phyloP scores from a whole-genome alignment of 2,113 vertebrate species.

The Hipposideros armiger region DNA sequence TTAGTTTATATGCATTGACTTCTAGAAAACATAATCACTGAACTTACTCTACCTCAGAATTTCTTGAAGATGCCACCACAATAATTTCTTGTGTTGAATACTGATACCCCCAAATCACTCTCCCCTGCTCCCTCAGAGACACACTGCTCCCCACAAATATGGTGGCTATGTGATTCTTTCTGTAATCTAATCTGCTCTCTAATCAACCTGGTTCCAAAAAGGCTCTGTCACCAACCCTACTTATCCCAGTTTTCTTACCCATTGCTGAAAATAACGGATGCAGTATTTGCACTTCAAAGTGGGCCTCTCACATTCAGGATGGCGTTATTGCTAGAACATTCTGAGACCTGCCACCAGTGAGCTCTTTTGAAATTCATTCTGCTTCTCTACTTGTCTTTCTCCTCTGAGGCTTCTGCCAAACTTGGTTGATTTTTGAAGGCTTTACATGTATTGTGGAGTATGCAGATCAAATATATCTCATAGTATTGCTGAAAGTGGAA shows the following conservation, averaged over 20 bases:
- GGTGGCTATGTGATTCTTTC: no score
- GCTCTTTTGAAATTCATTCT: neutral
- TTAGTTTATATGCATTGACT: neutral
- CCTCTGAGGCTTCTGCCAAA: neutral
- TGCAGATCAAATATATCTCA: neutral
- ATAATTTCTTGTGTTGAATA: neutral
- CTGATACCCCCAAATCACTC: neutral
- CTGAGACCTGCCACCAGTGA: neutral
- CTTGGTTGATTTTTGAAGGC: neutral
- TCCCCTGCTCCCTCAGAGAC: neutral
- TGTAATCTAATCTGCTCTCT: neutral
- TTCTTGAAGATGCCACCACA: neutral
- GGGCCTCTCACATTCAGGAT: neutral
- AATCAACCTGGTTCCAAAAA: neutral
- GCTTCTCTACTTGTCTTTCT: neutral
- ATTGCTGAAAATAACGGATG: neutral
- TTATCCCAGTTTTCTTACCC: neutral
- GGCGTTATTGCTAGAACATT: neutral
- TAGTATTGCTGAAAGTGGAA: neutral
- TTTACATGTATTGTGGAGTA: neutral
- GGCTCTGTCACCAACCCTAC: neutral
- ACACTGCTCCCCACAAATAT: neutral
- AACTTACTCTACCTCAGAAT: neutral
- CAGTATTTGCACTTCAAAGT: neutral
- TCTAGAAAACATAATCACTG: neutral